Base-by-base conservation (phyloP, 1,140 invertebrate genomes). In the Eriosoma lanigerum region DNA sequence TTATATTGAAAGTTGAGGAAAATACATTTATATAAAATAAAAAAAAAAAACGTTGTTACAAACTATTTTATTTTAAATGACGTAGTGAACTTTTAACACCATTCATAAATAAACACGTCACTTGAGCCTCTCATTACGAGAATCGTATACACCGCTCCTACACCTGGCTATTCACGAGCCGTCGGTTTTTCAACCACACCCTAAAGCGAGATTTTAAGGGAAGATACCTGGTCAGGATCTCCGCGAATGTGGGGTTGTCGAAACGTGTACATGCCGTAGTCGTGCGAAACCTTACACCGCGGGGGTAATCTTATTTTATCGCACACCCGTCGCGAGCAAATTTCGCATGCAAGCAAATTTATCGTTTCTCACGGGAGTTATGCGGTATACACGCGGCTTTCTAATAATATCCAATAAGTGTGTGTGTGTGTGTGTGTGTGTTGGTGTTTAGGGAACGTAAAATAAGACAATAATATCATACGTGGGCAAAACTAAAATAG, bases 341-440 rank as follows among this genome's bases (percentile, higher is more conserved):
- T 78, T 78, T 78, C 75, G 54, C 38, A 44, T 46, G 21, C 75
- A 9, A 9, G 32, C 38, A 19, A 62, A 62, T 78, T 62, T 78
- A 78, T 78, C 32, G 75, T 58, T 78, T 78, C 75, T 78, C 75
- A 78, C 75, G 75, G 75, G 75, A 78, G 56, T 78, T 62, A 24
- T 56, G 50, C n/a, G 24, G 70, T 38, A 17, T 46, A 15, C 62
- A 44, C 17, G 32, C 38, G 54, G 73, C 21, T 76, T 76, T 76
- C n/a, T 19, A 76, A 60, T 76, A 60, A 58, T 76, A 76, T 60
- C 50, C 26, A 38, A 56, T 54, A 38, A 48, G 15, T 48, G 66
- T 13, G 5, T 17, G 3, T 52, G 15, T 15, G 19, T 48, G 66
- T 13, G 15, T 17, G 15, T 52, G 5, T 17, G 3, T 52, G 15